phyloP scores from a whole-genome alignment of 2,888 invertebrate species.

The Tetrapedia diversipes region DNA sequence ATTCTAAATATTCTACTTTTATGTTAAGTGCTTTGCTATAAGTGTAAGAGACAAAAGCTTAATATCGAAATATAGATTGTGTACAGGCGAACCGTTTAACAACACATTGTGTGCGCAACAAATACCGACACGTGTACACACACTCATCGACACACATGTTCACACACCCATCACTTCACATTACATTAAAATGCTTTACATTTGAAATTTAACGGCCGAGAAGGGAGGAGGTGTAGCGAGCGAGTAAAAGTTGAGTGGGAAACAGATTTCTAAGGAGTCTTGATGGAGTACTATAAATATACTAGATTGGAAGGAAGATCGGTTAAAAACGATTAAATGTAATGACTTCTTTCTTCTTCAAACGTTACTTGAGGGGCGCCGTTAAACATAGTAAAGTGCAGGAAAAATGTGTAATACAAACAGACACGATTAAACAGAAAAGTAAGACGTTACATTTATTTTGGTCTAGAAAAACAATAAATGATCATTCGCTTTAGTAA shows the following conservation, averaged over 20 bases:
- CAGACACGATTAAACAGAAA: neutral
- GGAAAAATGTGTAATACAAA: neutral
- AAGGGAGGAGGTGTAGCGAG: conserved; percentile 4
- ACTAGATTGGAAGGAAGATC: conserved; percentile 48
- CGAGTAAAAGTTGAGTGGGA: conserved; percentile 16
- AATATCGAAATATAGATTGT: conserved; percentile 32
- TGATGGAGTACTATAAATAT: conserved; percentile 53
- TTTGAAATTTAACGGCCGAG: conserved; percentile 28
- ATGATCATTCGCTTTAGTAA: conserved; percentile 47
- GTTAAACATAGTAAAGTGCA: conserved; percentile 17
- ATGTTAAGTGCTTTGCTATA: conserved; percentile 62
- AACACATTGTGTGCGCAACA: conserved; percentile 47
- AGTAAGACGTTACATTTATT: conserved; percentile 45
- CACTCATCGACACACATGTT: conserved; percentile 47
- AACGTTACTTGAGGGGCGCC: conserved; percentile 49
- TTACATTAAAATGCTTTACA: conserved; percentile 38
- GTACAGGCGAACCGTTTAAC: conserved; percentile 33
- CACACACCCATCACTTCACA: conserved; percentile 47
- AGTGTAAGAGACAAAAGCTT: conserved; percentile 41
- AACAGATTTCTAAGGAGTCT: conserved; percentile 32
- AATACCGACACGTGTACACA: conserved; percentile 44
- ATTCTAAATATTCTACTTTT: conserved; percentile 70
- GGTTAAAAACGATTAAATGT: conserved; percentile 27
- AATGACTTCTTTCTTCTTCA: conserved; percentile 25
- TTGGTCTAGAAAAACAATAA: conserved; percentile 38